Conservation (phyloP, 2,797 vertebrate species). For the Pseudochromis fuscus region DNA sequence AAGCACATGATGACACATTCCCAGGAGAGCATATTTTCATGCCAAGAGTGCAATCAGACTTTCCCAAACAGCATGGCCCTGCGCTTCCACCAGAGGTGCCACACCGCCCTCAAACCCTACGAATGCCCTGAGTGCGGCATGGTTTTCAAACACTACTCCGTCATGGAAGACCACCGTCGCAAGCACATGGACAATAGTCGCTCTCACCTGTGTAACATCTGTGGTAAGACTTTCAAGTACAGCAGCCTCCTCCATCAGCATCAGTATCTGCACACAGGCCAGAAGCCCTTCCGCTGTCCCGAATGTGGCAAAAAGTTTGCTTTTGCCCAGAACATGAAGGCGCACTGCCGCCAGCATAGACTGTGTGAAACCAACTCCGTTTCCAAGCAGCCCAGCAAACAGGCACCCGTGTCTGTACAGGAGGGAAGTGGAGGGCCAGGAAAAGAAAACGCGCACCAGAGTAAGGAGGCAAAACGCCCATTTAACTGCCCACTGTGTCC, state of each 20-base stretch:
- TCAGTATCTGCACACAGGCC: slow-evolving; percentile 86
- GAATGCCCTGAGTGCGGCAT: slow-evolving; percentile 86
- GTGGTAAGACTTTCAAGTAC: slow-evolving; percentile 85
- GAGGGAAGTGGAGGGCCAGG: slow-evolving; percentile 48
- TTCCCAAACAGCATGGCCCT: slow-evolving; percentile 74
- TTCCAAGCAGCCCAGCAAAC: slow-evolving; percentile 49
- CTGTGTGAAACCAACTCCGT: slow-evolving; percentile 53
- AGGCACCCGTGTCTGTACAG: slow-evolving; percentile 26
- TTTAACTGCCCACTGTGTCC: slow-evolving; percentile 85
- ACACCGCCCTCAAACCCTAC: slow-evolving; percentile 84
- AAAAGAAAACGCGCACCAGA: slow-evolving; percentile 78
- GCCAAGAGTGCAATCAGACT: slow-evolving; percentile 84
- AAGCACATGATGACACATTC: slow-evolving; percentile 87
- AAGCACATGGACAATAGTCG: slow-evolving; percentile 75
- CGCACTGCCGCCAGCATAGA: slow-evolving; percentile 85
- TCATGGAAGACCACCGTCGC: slow-evolving; percentile 87
- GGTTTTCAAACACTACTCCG: slow-evolving; percentile 86
- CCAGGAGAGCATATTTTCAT: slow-evolving; percentile 76
- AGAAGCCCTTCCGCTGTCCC: slow-evolving; percentile 85
- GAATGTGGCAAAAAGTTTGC: slow-evolving; percentile 86
- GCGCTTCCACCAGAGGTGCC: slow-evolving; percentile 84
- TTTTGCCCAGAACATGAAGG: slow-evolving; percentile 87
- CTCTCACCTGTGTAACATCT: slow-evolving; percentile 82
- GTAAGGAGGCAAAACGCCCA: slow-evolving; percentile 62
- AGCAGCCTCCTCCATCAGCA: slow-evolving; percentile 87